Evolutionary conservation across 1,140 invertebrate species (phyloP).

Genomic region (Lasaia peninsularis): DNA sequence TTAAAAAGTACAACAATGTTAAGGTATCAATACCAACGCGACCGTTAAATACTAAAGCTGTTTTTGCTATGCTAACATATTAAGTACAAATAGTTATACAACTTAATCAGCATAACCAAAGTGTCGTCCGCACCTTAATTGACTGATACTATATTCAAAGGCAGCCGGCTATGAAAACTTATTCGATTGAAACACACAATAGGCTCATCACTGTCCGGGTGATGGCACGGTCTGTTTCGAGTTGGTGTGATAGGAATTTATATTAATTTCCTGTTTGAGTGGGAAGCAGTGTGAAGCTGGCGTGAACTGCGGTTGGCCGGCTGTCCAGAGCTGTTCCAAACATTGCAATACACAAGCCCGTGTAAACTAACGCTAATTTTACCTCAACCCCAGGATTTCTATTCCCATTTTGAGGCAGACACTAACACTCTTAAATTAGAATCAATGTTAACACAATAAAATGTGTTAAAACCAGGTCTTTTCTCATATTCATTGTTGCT

Average conservation of each 20-base stretch:
- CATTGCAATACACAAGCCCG: slow-evolving; percentile 58
- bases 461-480: too few species aligned
- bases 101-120: neutral
- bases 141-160: slow-evolving; percentile 44
- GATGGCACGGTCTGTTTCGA: slow-evolving; percentile 40
- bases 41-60: too few species aligned
- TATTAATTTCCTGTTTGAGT: slow-evolving; percentile 70
- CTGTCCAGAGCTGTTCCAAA: slow-evolving; percentile 52
- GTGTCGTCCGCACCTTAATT: slow-evolving; percentile 25
- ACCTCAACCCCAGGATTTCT: slow-evolving; percentile 51
- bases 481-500: too few species aligned
- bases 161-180: slow-evolving; percentile 46
- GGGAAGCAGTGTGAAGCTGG: slow-evolving; percentile 48
- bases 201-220: slow-evolving; percentile 54
- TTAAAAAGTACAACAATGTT: too few species aligned
- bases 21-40: too few species aligned
- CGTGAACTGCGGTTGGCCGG: slow-evolving; percentile 57
- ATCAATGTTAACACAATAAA: slow-evolving; percentile 14
- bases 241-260: slow-evolving; percentile 66
- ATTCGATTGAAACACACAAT: slow-evolving; percentile 61
- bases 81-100: too few species aligned
- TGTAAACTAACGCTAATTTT: slow-evolving; percentile 66
- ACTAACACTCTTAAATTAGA: slow-evolving; percentile 31
- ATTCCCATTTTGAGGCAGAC: slow-evolving; percentile 42
- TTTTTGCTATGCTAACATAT: too few species aligned